Conservation (phyloP, 64 coral and sea anemone genomes). For the Anthopleura sola region DNA sequence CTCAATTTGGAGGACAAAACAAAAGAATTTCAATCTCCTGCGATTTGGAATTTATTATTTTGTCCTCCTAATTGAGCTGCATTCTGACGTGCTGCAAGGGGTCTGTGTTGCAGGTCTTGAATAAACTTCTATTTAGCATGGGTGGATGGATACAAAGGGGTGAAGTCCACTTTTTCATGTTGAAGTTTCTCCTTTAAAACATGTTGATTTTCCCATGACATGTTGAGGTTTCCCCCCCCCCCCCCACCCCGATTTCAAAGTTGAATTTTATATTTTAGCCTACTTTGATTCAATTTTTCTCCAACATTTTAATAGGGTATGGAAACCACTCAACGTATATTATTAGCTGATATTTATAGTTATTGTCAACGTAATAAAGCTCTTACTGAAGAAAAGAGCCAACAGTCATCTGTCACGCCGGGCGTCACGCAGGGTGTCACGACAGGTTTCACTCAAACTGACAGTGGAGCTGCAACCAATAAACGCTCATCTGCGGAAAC, state of each 20-base stretch:
- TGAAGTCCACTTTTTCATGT: no score
- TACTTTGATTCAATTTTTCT: not conserved
- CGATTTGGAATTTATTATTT: no score
- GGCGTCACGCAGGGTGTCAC: not conserved
- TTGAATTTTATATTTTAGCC: not conserved
- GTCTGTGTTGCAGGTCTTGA: no score
- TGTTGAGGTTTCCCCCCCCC: no score
- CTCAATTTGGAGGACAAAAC: no score
- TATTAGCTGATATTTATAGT: constrained; percentile 92
- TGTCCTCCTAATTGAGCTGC: no score
- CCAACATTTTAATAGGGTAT: constrained; percentile 36
- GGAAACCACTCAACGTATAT: constrained; percentile 84
- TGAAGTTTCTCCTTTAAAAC: no score
- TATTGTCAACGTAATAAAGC: constrained; percentile 91
- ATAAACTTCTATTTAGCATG: no score
- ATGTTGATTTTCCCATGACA: no score
- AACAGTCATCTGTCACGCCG: not conserved
- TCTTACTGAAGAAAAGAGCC: constrained; percentile 26
- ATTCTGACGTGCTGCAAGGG: no score
- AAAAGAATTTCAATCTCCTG: no score
- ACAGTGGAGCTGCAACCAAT: not conserved
- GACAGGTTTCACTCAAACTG: not conserved
- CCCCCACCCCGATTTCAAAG: not conserved
- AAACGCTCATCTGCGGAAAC: not conserved
- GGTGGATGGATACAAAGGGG: no score